Conservation (phyloP, 2,113 vertebrate genomes). For the Neoarius graeffei region DNA sequence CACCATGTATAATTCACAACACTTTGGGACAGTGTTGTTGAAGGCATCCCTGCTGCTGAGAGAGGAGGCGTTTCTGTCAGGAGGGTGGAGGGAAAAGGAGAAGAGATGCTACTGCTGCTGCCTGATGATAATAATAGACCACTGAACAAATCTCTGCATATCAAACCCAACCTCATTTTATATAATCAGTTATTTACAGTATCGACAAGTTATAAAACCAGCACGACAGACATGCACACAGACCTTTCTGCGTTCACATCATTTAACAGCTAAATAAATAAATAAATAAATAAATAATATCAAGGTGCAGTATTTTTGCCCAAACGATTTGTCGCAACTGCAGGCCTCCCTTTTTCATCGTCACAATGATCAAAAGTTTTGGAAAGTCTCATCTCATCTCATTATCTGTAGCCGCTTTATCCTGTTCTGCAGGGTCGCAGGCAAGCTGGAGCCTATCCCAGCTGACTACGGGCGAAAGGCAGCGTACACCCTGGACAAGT, state of each 20-base stretch:
- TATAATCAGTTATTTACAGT: not conserved
- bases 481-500: too few relatives aligned
- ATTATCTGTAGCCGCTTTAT: too few relatives aligned
- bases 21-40: not conserved
- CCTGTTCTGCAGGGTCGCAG: too few relatives aligned
- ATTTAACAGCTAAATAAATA: not conserved
- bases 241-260: not conserved
- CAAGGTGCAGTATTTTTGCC: not conserved
- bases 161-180: slow-evolving; percentile 1
- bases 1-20: not conserved
- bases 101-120: slow-evolving; percentile 2
- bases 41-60: slow-evolving; percentile 12
- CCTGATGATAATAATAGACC: slow-evolving; percentile 15
- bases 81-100: not conserved
- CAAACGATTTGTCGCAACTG: not conserved
- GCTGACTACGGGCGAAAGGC: too few relatives aligned
- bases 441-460: too few relatives aligned
- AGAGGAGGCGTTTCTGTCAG: not conserved
- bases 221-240: not conserved
- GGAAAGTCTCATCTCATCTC: too few relatives aligned
- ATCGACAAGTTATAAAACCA: not conserved
- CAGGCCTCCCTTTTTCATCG: not conserved
- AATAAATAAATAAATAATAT: not conserved
- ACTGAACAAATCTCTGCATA: not conserved
- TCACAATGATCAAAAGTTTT: not conserved